Evolutionary conservation across 1,140 invertebrate species (phyloP).

Genomic region (Papilio xuthus): DNA sequence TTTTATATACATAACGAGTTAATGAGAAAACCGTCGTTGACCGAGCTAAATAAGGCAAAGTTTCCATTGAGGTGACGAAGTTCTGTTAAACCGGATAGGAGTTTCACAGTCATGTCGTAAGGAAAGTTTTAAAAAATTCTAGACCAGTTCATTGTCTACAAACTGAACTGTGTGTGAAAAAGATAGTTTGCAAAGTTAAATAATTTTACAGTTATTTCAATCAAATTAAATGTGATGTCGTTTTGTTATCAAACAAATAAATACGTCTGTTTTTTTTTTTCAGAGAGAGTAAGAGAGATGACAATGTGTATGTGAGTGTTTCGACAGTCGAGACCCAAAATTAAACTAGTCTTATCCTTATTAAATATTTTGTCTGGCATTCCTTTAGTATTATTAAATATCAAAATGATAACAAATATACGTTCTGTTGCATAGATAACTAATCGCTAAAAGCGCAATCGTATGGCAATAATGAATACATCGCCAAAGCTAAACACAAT

Average conservation of each 20-base stretch:
- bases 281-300: no score
- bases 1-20: background rate
- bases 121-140: conserved; percentile 33
- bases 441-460: conserved; percentile 13
- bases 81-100: conserved; percentile 7
- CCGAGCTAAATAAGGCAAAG: background rate
- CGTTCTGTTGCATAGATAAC: background rate
- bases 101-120: conserved; percentile 28
- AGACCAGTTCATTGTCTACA: conserved; percentile 2
- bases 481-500: background rate
- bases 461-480: conserved; percentile 3
- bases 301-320: background rate
- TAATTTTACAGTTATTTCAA: background rate
- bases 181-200: conserved; percentile 16
- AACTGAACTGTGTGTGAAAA: background rate
- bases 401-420: background rate
- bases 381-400: background rate
- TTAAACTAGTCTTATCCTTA: background rate
- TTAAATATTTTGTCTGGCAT: background rate
- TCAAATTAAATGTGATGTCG: background rate
- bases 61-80: conserved; percentile 16
- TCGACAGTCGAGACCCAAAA: background rate
- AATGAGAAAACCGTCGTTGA: background rate
- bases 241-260: background rate
- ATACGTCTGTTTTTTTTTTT: no score